Evolutionary conservation across 2,113 vertebrate species (phyloP), one percentile per base, ranked within the genome.

Genomic region (Acanthisitta chloris): DNA sequence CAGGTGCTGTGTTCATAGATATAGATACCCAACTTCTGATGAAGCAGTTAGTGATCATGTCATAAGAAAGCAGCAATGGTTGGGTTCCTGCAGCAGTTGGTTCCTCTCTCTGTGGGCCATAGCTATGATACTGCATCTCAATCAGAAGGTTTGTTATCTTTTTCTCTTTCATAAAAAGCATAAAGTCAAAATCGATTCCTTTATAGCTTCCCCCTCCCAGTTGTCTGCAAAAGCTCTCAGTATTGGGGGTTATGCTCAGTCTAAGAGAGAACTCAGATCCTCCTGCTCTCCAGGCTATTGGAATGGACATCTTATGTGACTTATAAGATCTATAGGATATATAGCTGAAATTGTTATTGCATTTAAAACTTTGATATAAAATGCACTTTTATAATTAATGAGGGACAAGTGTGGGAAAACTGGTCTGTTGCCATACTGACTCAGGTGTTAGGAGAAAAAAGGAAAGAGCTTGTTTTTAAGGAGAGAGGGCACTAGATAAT

Each of bases 241-340:
- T 26, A 10, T 10, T 54, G 40, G 15, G 3, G 4, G 54, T 74
- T 79, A 16, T 52, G 4, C 17, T 17, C 20, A 36, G 3, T 42
- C 6, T 20, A 46, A 51, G 33, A 24, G 24, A 81, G 46, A 70
- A 78, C 8, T 16, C 14, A 81, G 29, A 70, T 49, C 9, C 2
- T 54, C 1, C 18, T 64, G 17, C 48, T 57, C 12, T 61, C 21
- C 9, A 17, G 7, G 5, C 11, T 55, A 29, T 38, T 49, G 66
- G 0, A 26, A 7, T 71, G n/a, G n/a, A n/a, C n/a, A n/a, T 71
- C 52, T 59, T 19, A 3, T 5, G 3, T 34, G 29, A 40, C 2
- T 1, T 28, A 1, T 15, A 51, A 64, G 19, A 55, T 40, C 8
- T 34, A 4, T 31, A 20, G 33, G 4, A 21, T 38, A 20, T 12